Percentiles rank a stretch among this genome's conserved stretches.
These are phyloP conservation scores for Callionymus lyra DNA, from an alignment of 2,113 vertebrate genomes.

Conservation along the genomic window DNA sequence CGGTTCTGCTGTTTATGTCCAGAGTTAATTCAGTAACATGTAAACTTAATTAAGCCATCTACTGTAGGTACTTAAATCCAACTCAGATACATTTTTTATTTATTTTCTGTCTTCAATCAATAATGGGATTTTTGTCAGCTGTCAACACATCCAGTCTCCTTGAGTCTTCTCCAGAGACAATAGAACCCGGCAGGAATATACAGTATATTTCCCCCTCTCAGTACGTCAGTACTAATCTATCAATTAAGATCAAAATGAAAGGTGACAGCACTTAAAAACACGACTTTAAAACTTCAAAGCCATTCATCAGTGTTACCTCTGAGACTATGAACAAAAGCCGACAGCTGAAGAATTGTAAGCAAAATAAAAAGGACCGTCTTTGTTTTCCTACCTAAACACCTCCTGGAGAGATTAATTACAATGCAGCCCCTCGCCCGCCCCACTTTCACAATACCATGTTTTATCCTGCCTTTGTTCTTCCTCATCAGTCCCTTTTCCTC, in stretches of 20 bases:
- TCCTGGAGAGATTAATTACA: constrained; percentile 23
- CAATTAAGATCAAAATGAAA: constrained; percentile 49
- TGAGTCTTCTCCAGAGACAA: constrained; percentile 29
- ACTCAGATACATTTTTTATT: no score
- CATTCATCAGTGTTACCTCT: constrained; percentile 26
- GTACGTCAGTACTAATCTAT: constrained; percentile 50
- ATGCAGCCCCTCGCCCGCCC: constrained; percentile 5
- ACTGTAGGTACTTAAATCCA: no score
- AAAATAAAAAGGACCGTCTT: constrained; percentile 9
- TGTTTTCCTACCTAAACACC: constrained; percentile 14
- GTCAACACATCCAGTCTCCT: no score
- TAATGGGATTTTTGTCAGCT: no score
- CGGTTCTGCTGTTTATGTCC: no score
- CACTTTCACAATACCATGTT: neutral
- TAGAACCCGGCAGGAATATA: constrained; percentile 28
- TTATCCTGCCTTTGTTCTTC: neutral
- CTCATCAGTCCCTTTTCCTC: neutral
- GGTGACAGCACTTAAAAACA: constrained; percentile 32
- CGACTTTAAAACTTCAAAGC: constrained; percentile 24
- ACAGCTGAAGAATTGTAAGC: constrained; percentile 11
- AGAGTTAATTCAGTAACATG: no score
- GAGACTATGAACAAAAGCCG: constrained; percentile 26
- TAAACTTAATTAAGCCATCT: no score
- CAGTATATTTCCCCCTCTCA: constrained; percentile 26
- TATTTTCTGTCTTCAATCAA: no score